A percentile compares a stretch with the other conserved stretches of the same genome.
phyloP scores from a whole-genome alignment of 2,888 invertebrate species.

The Melanophora roralis region DNA sequence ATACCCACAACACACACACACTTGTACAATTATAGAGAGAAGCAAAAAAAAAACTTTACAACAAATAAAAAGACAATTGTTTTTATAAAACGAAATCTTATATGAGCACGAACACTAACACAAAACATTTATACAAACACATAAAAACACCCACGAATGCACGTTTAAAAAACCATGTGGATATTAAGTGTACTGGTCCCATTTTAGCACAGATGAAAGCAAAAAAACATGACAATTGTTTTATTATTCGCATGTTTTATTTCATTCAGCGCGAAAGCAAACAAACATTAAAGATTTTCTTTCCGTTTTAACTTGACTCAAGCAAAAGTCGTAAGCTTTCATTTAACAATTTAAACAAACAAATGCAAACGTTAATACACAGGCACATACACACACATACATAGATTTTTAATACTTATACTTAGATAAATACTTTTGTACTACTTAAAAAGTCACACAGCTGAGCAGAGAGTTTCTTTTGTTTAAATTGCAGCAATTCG shows the following conservation, averaged over 20 bases:
- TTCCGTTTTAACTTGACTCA: constrained; percentile 43
- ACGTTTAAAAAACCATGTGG: constrained; percentile 17
- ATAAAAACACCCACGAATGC: background rate
- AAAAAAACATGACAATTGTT: constrained; percentile 21
- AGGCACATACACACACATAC: background rate
- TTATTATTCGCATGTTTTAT: constrained; percentile 32
- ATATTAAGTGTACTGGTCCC: constrained; percentile 32
- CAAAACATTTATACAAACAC: background rate
- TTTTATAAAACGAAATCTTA: constrained; percentile 4
- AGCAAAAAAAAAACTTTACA: constrained; percentile 10
- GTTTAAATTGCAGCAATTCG: constrained; percentile 61
- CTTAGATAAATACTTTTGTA: background rate
- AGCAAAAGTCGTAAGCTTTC: constrained; percentile 55
- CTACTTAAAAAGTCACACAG: background rate
- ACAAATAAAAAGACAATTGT: constrained; percentile 49
- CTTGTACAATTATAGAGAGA: background rate
- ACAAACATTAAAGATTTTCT: constrained; percentile 51
- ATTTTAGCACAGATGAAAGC: constrained; percentile 17
- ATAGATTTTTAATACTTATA: background rate
- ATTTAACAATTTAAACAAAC: constrained; percentile 12
- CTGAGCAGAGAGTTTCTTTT: constrained; percentile 48
- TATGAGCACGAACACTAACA: constrained; percentile 20
- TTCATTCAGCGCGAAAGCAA: constrained; percentile 28
- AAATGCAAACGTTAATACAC: background rate
- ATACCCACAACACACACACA: background rate